A percentile compares a stretch with the other conserved stretches of the same genome.
phyloP scores from a whole-genome alignment of 1,140 invertebrate species.

The Drosophila lacteicornis region DNA sequence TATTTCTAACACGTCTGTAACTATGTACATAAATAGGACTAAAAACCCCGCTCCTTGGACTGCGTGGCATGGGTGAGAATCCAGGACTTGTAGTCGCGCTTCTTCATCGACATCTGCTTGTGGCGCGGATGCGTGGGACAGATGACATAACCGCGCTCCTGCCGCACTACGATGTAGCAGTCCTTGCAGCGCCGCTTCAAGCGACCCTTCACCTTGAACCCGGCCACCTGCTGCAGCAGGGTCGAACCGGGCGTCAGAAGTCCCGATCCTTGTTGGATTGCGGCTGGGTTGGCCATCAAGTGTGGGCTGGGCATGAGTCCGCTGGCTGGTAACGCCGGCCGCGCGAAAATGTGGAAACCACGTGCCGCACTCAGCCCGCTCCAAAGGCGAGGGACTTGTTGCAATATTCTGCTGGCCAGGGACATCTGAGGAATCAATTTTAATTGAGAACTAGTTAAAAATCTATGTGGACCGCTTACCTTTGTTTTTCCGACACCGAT shows the following conservation, averaged over 20 bases:
- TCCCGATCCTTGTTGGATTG: not conserved
- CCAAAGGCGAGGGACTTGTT: slow-evolving; percentile 51
- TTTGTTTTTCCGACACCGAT: slow-evolving; percentile 18
- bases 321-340: slow-evolving; percentile 22
- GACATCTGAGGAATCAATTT: slow-evolving; percentile 60
- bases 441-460: slow-evolving; percentile 44
- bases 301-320: slow-evolving; percentile 10
- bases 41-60: slow-evolving; percentile 86
- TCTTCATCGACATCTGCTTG: slow-evolving; percentile 90
- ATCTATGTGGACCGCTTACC: slow-evolving; percentile 25
- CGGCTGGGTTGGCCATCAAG: slow-evolving; percentile 11
- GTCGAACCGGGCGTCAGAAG: slow-evolving; percentile 54
- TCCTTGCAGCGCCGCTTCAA: slow-evolving; percentile 89
- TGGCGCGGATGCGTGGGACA: slow-evolving; percentile 91
- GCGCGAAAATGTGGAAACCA: slow-evolving; percentile 61
- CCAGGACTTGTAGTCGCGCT: slow-evolving; percentile 88
- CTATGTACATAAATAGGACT: slow-evolving; percentile 76
- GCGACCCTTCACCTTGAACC: slow-evolving; percentile 86
- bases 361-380: slow-evolving; percentile 38
- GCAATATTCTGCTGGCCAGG: slow-evolving; percentile 54
- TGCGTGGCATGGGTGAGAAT: slow-evolving; percentile 90
- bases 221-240: slow-evolving; percentile 72
- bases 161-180: slow-evolving; percentile 89
- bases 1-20: slow-evolving; percentile 27
- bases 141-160: slow-evolving; percentile 90